Conservation (phyloP, 2,888 invertebrate genomes). For the Parthenolecanium corni region DNA sequence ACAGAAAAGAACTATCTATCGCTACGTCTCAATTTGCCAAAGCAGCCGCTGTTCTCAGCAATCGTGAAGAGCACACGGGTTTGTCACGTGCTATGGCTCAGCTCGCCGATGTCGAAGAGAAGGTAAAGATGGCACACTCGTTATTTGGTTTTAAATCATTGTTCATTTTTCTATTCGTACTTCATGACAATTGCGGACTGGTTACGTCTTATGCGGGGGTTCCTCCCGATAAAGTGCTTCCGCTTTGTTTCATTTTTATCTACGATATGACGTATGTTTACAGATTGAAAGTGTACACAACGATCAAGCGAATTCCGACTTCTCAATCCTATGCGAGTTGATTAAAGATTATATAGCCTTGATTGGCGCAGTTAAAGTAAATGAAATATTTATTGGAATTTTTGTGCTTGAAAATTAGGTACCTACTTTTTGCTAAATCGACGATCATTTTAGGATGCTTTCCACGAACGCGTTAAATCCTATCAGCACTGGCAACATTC, state of each 20-base stretch:
- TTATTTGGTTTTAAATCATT: neutral
- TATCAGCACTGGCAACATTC: constrained; percentile 98
- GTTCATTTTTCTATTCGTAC: neutral
- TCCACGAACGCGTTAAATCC: constrained; percentile 62
- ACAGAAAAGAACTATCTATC: constrained; percentile 69
- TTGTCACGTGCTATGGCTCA: constrained; percentile 81
- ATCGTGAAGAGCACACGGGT: constrained; percentile 84
- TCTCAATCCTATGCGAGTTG: constrained; percentile 84
- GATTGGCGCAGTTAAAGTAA: constrained; percentile 67
- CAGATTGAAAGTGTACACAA: constrained; percentile 74
- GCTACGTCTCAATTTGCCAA: constrained; percentile 75
- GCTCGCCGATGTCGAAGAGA: constrained; percentile 76
- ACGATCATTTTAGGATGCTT: constrained; percentile 46
- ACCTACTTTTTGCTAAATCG: too few relatives aligned
- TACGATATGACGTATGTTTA: constrained; percentile 20
- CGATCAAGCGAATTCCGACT: constrained; percentile 90
- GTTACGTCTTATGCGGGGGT: neutral
- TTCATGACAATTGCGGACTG: neutral
- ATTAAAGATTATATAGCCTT: constrained; percentile 88
- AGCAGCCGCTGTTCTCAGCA: constrained; percentile 77
- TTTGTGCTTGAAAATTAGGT: too few relatives aligned
- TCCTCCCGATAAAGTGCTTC: neutral
- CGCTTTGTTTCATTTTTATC: neutral
- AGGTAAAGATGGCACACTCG: constrained; percentile 40
- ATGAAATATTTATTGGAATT: neutral